A percentile compares a stretch with the other conserved stretches of the same genome.
Conservation (phyloP, 2,797 vertebrate genomes). For the Mustela erminea region DNA sequence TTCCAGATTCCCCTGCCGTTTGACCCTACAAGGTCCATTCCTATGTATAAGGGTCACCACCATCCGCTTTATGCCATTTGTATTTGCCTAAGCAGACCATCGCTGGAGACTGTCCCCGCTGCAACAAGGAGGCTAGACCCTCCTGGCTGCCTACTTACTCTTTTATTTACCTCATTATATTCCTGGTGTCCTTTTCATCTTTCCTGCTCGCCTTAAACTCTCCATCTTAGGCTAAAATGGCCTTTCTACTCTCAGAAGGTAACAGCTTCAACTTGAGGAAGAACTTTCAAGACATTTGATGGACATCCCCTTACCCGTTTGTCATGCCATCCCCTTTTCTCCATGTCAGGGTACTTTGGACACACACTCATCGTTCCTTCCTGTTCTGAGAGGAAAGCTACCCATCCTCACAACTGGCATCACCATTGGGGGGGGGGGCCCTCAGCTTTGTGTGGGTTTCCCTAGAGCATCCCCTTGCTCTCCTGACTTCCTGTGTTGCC, state of each 20-base stretch:
- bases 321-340: not conserved
- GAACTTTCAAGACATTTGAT: not conserved
- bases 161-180: not conserved
- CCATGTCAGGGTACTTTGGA: not conserved
- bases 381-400: not conserved
- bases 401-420: not conserved
- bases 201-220: not conserved
- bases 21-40: not conserved
- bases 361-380: not conserved
- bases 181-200: not conserved
- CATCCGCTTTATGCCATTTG: not conserved
- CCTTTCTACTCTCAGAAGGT: not conserved
- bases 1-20: not conserved
- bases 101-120: not conserved
- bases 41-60: not conserved
- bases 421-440: not conserved
- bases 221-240: not conserved
- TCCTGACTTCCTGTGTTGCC: not conserved
- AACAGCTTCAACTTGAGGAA: not conserved
- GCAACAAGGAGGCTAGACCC: not conserved
- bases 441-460: not conserved
- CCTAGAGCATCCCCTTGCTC: not conserved
- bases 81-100: not conserved
- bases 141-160: not conserved
- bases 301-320: not conserved